These are phyloP conservation scores for Cherax quadricarinatus DNA, from an alignment of 1,140 invertebrate genomes.

Conservation along the genomic window DNA sequence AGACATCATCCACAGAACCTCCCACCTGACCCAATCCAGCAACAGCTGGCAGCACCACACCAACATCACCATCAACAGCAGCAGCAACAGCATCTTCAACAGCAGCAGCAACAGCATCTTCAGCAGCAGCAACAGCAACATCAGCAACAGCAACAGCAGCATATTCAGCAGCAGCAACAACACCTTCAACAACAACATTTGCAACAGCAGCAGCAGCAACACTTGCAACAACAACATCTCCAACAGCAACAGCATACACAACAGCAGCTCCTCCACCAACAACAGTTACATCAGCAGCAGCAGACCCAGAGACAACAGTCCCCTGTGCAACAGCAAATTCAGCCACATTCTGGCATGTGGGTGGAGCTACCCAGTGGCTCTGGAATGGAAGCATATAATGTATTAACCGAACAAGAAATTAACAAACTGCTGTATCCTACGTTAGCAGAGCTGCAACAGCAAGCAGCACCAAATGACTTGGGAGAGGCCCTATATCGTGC, in stretches of 20 bases:
- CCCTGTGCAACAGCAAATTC: constrained; percentile 74
- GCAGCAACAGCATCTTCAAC: constrained; percentile 10
- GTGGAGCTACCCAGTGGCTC: background rate
- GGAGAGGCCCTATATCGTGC: constrained; percentile 83
- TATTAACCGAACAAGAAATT: constrained; percentile 75
- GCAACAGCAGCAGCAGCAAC: constrained; percentile 53
- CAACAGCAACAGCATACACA: constrained; percentile 39
- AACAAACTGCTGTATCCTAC: constrained; percentile 75
- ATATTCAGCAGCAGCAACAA: constrained; percentile 28
- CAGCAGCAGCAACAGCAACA: constrained; percentile 73
- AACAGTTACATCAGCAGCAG: constrained; percentile 74
- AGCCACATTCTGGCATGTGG: constrained; percentile 38
- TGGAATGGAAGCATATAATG: background rate
- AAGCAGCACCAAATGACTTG: constrained; percentile 66
- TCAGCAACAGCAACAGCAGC: constrained; percentile 78
- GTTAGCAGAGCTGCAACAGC: constrained; percentile 71
- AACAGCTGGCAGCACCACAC: constrained; percentile 21
- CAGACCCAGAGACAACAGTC: constrained; percentile 73
- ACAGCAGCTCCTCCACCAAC: constrained; percentile 68
- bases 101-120: constrained; percentile 1
- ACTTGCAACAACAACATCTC: constrained; percentile 32
- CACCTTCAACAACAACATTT: constrained; percentile 28
- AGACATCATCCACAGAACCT: constrained; percentile 20
- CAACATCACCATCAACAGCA: constrained; percentile 9
- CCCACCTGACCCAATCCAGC: background rate